Base-by-base conservation (phyloP, 2,888 invertebrate genomes). In the Anoncus sp. region DNA sequence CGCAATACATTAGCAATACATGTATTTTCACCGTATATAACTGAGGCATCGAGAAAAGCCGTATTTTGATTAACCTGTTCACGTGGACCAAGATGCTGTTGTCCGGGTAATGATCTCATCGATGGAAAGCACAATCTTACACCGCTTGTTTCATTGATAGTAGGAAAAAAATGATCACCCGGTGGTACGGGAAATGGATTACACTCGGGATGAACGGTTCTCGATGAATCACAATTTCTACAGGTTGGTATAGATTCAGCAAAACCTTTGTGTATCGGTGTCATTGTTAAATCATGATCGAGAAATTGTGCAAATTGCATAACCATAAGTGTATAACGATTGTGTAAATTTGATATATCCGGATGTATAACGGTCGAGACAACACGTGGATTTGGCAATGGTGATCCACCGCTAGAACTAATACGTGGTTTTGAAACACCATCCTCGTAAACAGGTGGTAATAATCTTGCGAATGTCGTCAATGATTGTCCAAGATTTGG, bases 221-320 rank as follows among this genome's bases (percentile, higher is more conserved):
- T 93, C 0, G 95, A 93, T 0, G 98, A 97, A 87, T 98, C 97
- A 88, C 98, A 98, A 0, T 96, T 94, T 51, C 97, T 94, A 85
- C 98, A 98, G 87, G 97, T 96, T 0, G 98, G 96, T 82, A 98
- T 97, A 0, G 97, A 97, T 85, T 97, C 97, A 88, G 96, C 96
- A 93, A 97, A 97, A 85, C 97, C 97, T 93, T 97, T 97, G 87
- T 96, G 97, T 70, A 97, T 97, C 1, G 98, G 98, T 0, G 98
- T 98, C 94, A 98, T 95, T 0, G 98, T 98, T 63, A 99, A 93
- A 90, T 98, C 98, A 92, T 98, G 98, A 90, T 98, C 98, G 20
- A 98, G 90, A 86, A 99, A 96, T 91, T 98, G 98, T 0, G 98
- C 98, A 86, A 95, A 98, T 92, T 98, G 98, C 98, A 98, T 98